A percentile compares a stretch with the other conserved stretches of the same genome.
These are phyloP conservation scores for Netelia melanura DNA, from an alignment of 2,888 invertebrate species.

Conservation along the genomic window DNA sequence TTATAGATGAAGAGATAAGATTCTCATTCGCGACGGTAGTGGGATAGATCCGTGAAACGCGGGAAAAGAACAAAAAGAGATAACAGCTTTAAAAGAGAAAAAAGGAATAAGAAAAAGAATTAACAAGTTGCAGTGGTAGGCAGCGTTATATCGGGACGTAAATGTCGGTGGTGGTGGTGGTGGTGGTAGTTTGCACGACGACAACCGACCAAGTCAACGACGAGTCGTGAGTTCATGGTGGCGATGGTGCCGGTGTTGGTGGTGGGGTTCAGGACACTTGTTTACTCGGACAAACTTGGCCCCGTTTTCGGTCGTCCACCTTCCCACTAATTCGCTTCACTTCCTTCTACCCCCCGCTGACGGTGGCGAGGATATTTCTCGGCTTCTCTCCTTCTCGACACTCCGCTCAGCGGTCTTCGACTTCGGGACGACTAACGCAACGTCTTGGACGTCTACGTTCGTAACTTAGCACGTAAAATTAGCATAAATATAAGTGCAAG, in stretches of 20 bases:
- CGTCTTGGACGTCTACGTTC: background rate
- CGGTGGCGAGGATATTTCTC: constrained; percentile 39
- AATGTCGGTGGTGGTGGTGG: constrained; percentile 66
- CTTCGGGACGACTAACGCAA: constrained; percentile 16
- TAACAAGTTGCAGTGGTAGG: constrained; percentile 2
- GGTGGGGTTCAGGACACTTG: constrained; percentile 78
- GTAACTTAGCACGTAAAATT: constrained; percentile 1
- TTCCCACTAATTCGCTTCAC: constrained; percentile 81
- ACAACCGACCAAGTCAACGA: constrained; percentile 30
- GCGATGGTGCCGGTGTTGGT: constrained; percentile 6
- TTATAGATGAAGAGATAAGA: constrained; percentile 4
- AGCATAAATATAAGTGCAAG: constrained; percentile 8
- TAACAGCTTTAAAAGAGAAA: background rate
- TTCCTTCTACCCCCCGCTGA: constrained; percentile 73
- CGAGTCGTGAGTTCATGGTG: constrained; percentile 34
- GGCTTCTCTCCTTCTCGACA: constrained; percentile 35
- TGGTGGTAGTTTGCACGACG: constrained; percentile 74
- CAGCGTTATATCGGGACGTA: constrained; percentile 25
- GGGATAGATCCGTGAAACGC: constrained; percentile 10
- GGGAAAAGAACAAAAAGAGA: constrained; percentile 4
- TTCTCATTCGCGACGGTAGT: background rate
- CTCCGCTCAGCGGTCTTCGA: constrained; percentile 37
- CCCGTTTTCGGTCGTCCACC: constrained; percentile 84
- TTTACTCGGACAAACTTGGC: constrained; percentile 82
- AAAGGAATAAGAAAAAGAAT: background rate